A percentile compares a stretch with the other conserved stretches of the same genome.
Conservation (phyloP, 1,140 invertebrate species). For the Meloidogyne chitwoodi region DNA sequence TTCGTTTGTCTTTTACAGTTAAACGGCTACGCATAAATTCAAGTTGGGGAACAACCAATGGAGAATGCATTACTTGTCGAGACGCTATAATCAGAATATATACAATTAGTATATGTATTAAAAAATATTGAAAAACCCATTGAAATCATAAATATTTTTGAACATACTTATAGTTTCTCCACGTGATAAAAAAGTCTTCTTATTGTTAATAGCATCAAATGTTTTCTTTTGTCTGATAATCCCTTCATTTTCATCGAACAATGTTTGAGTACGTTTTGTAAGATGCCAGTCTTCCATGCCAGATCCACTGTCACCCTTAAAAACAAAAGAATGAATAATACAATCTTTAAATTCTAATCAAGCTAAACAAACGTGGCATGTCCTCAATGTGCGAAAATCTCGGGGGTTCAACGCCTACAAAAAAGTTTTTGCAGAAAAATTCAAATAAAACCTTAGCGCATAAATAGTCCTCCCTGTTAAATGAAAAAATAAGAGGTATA, state of each 20-base stretch:
- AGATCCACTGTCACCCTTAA: conserved; percentile 37
- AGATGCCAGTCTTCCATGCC: conserved; percentile 23
- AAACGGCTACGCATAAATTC: conserved; percentile 10
- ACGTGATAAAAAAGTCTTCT: neutral
- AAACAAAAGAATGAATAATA: neutral
- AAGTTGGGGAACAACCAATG: conserved; percentile 1
- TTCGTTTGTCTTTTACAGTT: neutral
- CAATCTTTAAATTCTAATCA: neutral
- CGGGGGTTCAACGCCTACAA: conserved; percentile 24
- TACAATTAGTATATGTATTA: too few relatives aligned
- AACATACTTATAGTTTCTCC: neutral
- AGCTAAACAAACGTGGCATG: conserved; percentile 35
- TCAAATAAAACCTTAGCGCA: conserved; percentile 29
- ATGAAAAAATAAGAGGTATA: neutral
- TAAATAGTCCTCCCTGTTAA: conserved; percentile 28
- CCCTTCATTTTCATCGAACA: neutral
- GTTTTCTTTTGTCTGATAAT: neutral
- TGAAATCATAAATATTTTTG: neutral
- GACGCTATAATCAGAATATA: neutral
- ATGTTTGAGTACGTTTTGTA: neutral
- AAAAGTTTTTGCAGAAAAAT: too few relatives aligned
- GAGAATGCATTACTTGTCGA: conserved; percentile 3
- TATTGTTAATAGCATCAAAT: neutral
- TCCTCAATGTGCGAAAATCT: conserved; percentile 33
- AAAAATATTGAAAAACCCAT: too few relatives aligned